Conservation (phyloP, 2,888 invertebrate species). For the Chorisops tibialis region DNA sequence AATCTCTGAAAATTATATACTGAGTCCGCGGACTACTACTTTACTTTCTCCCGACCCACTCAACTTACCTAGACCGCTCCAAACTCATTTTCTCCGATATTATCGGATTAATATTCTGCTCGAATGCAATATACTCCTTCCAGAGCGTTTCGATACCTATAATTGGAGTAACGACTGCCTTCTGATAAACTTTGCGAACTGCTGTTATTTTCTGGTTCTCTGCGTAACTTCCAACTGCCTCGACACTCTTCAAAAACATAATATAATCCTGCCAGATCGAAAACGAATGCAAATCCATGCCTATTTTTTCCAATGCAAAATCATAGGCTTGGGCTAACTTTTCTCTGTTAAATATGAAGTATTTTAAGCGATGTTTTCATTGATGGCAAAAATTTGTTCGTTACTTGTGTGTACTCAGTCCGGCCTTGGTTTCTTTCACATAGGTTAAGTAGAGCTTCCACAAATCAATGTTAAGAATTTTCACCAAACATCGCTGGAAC, state of each 20-base stretch:
- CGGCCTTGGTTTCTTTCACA: slow-evolving; percentile 95
- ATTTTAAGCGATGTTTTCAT: neutral
- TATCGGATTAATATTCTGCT: slow-evolving; percentile 77
- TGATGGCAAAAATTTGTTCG: slow-evolving; percentile 43
- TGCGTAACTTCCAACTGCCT: slow-evolving; percentile 97
- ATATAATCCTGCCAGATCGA: slow-evolving; percentile 98
- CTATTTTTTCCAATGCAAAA: slow-evolving; percentile 97
- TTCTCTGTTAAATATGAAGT: slow-evolving; percentile 68
- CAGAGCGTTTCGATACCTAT: slow-evolving; percentile 93
- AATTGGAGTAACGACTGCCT: slow-evolving; percentile 94
- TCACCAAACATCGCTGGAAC: slow-evolving; percentile 96
- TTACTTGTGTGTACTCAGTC: slow-evolving; percentile 89
- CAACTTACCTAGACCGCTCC: slow-evolving; percentile 68
- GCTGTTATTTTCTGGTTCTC: slow-evolving; percentile 99
- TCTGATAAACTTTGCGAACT: slow-evolving; percentile 93
- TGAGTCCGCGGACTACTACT: neutral
- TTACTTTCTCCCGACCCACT: neutral
- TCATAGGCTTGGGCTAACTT: slow-evolving; percentile 99
- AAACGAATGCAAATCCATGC: slow-evolving; percentile 95
- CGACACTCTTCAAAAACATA: slow-evolving; percentile 90
- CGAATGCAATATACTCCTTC: slow-evolving; percentile 97
- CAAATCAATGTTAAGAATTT: slow-evolving; percentile 97
- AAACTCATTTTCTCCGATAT: slow-evolving; percentile 96
- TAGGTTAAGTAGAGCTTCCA: slow-evolving; percentile 98
- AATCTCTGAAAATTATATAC: slow-evolving; percentile 69